Evolutionary conservation across 2,888 invertebrate species (phyloP), one percentile per base, ranked within the genome.

Genomic region (Tetanocera ferruginea): DNA sequence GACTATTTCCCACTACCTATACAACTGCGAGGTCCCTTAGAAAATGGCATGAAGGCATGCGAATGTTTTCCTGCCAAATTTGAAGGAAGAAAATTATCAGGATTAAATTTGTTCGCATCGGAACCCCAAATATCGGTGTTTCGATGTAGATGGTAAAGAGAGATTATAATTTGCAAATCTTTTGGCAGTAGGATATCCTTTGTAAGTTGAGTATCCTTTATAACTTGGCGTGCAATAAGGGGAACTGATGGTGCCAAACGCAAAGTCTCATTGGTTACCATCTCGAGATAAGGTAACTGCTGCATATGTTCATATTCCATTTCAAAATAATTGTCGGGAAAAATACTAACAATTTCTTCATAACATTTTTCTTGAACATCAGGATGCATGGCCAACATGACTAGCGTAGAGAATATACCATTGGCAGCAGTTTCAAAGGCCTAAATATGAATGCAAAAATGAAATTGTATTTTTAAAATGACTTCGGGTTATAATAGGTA

Each of bases 31-130:
- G 78, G 43, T 9, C 87, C 86, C 19, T 83, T 84, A 3, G 84
- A 83, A 75, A 87, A 87, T 14, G 87, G 86, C 43, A 85, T 81
- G 74, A 77, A 86, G 0, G 84, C 81, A 73, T 83, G 83, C 0
- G 84, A 79, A 80, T 86, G 85, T 67, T 79, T 83, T 6, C 60
- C 69, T 14, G 60, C 57, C 4, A 83, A 55, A 60, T 83, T 83
- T 51, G 80, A 79, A 0, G 83, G 83, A 14, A 85, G 57, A 76
- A 83, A 85, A 52, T 83, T 80, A 34, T 85, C 82, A 1, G 85
- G 85, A 78, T 85, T 76, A 34, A 85, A 85, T 28, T 77, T 76
- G 19, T 77, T 62, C 5, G 85, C 83, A 79, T 83, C 78, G 5
- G 82, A 80, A 28, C 85, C 85, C 85, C 84, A 85, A 2, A 84